Base-by-base conservation (phyloP, 2,113 vertebrate genomes). In the Lamprotornis superbus region DNA sequence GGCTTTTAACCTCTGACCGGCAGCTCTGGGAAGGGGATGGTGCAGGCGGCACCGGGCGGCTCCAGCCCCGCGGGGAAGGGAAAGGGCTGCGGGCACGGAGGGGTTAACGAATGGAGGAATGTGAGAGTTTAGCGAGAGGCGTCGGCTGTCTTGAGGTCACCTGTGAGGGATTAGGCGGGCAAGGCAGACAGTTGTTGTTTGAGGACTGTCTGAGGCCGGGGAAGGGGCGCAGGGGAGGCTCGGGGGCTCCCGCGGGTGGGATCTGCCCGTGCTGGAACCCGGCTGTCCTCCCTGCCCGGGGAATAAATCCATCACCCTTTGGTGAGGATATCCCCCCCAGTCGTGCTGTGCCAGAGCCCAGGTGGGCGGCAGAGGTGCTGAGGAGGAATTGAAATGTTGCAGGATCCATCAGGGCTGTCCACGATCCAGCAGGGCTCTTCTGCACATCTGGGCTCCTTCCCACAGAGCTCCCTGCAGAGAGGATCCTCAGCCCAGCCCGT, bases 121-220 rank as follows among this genome's bases (percentile, higher is more conserved):
- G 97, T 63, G 94, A 94, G 95, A 97, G 97, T 97, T 98, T 96
- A 98, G 96, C 74, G 42, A 96, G 97, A 97, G 96, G 96, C 94
- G 94, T 96, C 88, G 94, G 96, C 97, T 97, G 96, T 96, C 96
- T 97, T 94, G 95, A 94, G 98, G 98, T 98, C 98, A 98, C 98
- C 98, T 98, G 98, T 95, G 97, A 96, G 96, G 98, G 98, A 98
- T 98, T 98, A 98, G 94, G 56, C 44, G 75, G 79, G 90, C 93
- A 69, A 69, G 73, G 93, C 96, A 98, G 95, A 98, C 97, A 98
- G 98, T 98, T 97, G 97, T 97, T 98, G 98, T 98, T 97, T 97
- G 97, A 98, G 97, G 81, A 97, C 94, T 97, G 96, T 98, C 98
- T 97, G 97, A 98, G 97, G 97, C 95, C 93, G 35, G 92, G 94